Conservation (phyloP, 2,113 vertebrate species). For the Montifringilla adamsi region DNA sequence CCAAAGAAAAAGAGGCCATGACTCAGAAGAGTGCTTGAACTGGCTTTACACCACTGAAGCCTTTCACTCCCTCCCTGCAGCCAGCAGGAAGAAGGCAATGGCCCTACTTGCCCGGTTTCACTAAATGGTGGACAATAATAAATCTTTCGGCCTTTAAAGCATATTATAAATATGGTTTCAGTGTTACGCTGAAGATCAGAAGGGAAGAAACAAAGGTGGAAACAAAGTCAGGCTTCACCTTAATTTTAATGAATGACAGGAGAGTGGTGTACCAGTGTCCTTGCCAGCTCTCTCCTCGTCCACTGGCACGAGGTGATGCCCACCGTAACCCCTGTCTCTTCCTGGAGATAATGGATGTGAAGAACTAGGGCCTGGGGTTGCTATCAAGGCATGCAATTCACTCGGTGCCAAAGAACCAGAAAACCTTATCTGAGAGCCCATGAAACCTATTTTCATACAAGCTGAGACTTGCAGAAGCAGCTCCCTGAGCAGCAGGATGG, state of each 20-base stretch:
- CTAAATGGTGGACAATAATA: background rate
- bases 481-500: background rate
- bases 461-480: background rate
- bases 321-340: background rate
- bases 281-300: background rate
- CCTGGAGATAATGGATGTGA: background rate
- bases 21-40: background rate
- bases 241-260: background rate
- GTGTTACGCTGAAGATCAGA: background rate
- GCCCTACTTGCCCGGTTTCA: background rate
- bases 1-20: background rate
- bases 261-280: background rate
- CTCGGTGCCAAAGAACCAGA: constrained; percentile 26
- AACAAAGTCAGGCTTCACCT: background rate
- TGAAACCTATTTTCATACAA: background rate
- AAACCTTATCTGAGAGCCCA: background rate
- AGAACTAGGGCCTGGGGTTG: background rate
- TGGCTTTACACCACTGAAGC: background rate
- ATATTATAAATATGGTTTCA: background rate
- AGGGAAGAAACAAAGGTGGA: background rate
- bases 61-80: background rate
- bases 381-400: background rate
- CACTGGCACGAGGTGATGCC: background rate
- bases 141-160: background rate
- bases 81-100: background rate